Evolutionary conservation across 2,113 vertebrate species (phyloP).

Genomic region (Pseudopodoces humilis): DNA sequence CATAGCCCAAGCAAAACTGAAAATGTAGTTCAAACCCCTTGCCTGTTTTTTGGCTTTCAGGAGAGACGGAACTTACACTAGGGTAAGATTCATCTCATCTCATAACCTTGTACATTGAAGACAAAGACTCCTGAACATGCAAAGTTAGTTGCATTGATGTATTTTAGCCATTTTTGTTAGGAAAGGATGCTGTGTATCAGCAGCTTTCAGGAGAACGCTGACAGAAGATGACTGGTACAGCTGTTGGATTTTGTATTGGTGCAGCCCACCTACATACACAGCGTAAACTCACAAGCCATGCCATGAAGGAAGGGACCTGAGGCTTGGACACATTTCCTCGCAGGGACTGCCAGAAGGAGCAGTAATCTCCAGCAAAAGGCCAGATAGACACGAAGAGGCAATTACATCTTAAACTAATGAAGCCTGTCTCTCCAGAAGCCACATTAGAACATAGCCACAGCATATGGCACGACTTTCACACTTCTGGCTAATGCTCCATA

Average conservation of each 20-base stretch:
- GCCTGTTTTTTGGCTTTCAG: not conserved
- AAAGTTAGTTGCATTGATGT: accelerated
- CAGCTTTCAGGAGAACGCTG: not conserved
- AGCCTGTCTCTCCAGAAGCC: not conserved
- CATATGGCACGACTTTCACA: not conserved
- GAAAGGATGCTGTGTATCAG: not conserved
- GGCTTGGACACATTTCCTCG: not conserved
- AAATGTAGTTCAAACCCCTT: not conserved
- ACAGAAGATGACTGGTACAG: not conserved
- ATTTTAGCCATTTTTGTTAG: not conserved
- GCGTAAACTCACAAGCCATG: not conserved
- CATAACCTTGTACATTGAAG: not conserved
- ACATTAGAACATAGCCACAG: not conserved
- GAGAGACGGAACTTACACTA: not conserved
- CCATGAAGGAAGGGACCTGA: accelerated
- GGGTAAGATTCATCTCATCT: not conserved
- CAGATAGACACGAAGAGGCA: not conserved
- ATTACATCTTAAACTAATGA: not conserved
- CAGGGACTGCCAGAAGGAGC: not conserved
- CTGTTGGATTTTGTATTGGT: not conserved
- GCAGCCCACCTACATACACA: not conserved
- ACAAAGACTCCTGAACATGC: not conserved
- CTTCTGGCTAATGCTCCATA: not conserved
- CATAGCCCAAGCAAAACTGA: not conserved
- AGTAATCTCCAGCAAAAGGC: not conserved